phyloP scores from a whole-genome alignment of 2,888 invertebrate genomes.

The Griposia aprilina region DNA sequence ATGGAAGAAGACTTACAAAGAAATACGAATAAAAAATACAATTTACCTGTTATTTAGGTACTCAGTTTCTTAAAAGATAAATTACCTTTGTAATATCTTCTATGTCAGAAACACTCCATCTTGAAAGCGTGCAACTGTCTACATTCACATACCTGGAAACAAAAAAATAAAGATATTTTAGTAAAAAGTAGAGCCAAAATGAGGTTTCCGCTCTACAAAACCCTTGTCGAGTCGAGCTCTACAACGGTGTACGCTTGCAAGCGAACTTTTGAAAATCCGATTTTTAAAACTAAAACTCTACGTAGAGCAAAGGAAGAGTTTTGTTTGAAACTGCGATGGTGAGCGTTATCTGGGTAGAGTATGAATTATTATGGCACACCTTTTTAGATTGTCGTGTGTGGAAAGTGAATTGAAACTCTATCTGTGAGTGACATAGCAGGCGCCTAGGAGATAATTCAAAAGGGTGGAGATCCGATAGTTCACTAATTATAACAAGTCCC shows the following conservation, averaged over 20 bases:
- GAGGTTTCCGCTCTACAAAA: slow-evolving; percentile 60
- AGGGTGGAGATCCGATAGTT: background rate
- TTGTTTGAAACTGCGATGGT: slow-evolving; percentile 35
- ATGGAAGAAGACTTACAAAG: too few species aligned
- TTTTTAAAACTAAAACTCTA: slow-evolving; percentile 54
- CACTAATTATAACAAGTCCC: background rate
- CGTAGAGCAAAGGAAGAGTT: slow-evolving; percentile 35
- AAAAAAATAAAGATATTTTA: slow-evolving; percentile 57
- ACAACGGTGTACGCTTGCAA: slow-evolving; percentile 40
- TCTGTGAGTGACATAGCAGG: background rate
- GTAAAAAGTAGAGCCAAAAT: slow-evolving; percentile 55
- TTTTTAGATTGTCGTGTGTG: background rate
- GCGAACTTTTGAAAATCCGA: slow-evolving; percentile 44
- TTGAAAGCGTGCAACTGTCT: slow-evolving; percentile 7
- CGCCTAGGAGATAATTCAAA: background rate
- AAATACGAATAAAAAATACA: too few species aligned
- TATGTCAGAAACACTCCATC: background rate
- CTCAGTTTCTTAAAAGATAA: background rate
- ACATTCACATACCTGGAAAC: slow-evolving; percentile 60
- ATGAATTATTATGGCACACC: background rate
- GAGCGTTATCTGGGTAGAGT: slow-evolving; percentile 9
- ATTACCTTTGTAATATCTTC: slow-evolving; percentile 30
- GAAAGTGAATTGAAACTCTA: background rate
- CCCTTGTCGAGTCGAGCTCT: slow-evolving; percentile 37
- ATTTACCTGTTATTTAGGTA: too few species aligned